A percentile compares a stretch with the other conserved stretches of the same genome.
Conservation (phyloP, 2,797 vertebrate species). For the Amblyopsis hoosieri region DNA sequence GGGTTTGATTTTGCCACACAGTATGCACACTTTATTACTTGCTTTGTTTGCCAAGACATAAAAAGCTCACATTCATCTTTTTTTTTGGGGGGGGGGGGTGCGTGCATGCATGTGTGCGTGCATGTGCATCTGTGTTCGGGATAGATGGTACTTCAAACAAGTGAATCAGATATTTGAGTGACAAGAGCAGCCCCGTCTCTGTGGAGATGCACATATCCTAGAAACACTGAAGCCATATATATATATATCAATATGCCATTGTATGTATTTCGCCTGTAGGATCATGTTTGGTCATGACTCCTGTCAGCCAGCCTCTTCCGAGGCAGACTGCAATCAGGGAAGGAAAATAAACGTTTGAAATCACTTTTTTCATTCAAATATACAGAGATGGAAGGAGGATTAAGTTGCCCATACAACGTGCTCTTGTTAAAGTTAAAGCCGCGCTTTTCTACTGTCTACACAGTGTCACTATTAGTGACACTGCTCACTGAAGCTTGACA, state of each 20-base stretch:
- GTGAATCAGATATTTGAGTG: neutral
- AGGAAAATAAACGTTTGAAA: slow-evolving; percentile 49
- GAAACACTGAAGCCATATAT: slow-evolving; percentile 21
- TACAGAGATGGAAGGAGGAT: slow-evolving; percentile 24
- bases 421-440: slow-evolving; percentile 25
- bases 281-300: slow-evolving; percentile 43
- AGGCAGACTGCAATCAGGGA: slow-evolving; percentile 65
- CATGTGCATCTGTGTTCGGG: neutral
- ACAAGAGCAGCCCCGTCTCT: slow-evolving; percentile 37
- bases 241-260: slow-evolving; percentile 46
- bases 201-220: slow-evolving; percentile 41
- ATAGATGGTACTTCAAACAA: neutral
- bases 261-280: slow-evolving; percentile 39
- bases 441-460: slow-evolving; percentile 4
- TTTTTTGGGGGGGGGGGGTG: slow-evolving; percentile 4
- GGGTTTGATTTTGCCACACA: slow-evolving; percentile 50
- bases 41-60: slow-evolving; percentile 54
- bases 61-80: slow-evolving; percentile 39
- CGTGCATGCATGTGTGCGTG: neutral
- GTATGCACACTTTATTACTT: slow-evolving; percentile 35
- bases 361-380: slow-evolving; percentile 46
- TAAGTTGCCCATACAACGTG: slow-evolving; percentile 21
- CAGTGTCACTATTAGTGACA: neutral
- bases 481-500: neutral
- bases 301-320: slow-evolving; percentile 49